Evolutionary conservation across 2,888 invertebrate genomes (phyloP).

Genomic region (Xanthorhoe spadicearia): DNA sequence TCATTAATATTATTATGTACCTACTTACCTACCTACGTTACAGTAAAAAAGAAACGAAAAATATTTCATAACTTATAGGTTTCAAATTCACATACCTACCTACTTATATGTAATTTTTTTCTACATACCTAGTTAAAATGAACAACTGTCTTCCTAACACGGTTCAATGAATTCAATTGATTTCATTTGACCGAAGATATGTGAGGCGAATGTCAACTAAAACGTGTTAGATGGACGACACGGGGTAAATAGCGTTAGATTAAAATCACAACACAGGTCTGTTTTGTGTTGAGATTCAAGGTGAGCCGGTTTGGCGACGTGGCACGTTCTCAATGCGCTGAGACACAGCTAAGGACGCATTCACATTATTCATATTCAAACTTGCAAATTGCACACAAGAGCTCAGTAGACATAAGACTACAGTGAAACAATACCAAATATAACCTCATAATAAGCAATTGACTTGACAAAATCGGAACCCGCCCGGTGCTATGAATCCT

Average conservation of each 20-base stretch:
- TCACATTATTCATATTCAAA: conserved; percentile 34
- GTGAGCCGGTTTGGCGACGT: conserved; percentile 67
- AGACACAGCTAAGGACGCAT: conserved; percentile 41
- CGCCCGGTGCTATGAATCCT: neutral
- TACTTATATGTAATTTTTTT: neutral
- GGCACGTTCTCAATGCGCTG: conserved; percentile 50
- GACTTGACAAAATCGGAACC: neutral
- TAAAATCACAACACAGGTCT: conserved; percentile 57
- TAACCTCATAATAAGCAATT: neutral
- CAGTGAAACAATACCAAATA: neutral
- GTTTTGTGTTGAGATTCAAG: conserved; percentile 72
- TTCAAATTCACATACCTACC: neutral
- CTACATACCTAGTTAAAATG: neutral
- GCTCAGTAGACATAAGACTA: neutral
- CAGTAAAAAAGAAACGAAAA: too few species aligned
- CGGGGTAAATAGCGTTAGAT: conserved; percentile 43
- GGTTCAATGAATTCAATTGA: conserved; percentile 14
- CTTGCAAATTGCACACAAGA: conserved; percentile 15
- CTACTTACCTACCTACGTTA: too few species aligned
- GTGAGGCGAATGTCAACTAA: conserved; percentile 20
- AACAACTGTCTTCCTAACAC: neutral
- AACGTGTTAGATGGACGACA: conserved; percentile 18
- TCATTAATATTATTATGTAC: too few species aligned
- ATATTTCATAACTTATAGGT: too few species aligned
- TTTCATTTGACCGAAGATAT: conserved; percentile 11